phyloP scores from a whole-genome alignment of 53 echinoderm and acorn worm species.

The Arbacia lixula region DNA sequence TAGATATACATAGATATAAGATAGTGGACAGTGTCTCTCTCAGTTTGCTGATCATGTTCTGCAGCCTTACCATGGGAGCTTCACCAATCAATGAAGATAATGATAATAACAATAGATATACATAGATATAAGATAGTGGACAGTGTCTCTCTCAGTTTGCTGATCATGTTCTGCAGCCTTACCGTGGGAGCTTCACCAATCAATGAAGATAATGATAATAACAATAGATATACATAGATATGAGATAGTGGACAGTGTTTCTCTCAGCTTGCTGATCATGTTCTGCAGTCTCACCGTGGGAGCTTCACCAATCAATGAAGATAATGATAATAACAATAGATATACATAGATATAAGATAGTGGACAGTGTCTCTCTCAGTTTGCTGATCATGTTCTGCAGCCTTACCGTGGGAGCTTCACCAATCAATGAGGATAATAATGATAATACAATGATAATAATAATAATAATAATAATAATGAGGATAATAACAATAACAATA shows the following conservation, averaged over 20 bases:
- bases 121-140: too few species aligned
- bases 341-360: neutral
- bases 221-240: neutral
- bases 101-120: neutral
- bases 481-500: too few species aligned
- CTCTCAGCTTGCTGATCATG: conserved; percentile 73
- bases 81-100: neutral
- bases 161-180: conserved; percentile 79
- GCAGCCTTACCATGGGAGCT: conserved; percentile 80
- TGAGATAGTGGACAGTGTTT: too few species aligned
- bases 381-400: conserved; percentile 81
- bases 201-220: neutral
- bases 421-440: too few species aligned
- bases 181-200: conserved; percentile 72
- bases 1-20: neutral
- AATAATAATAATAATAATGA: too few species aligned
- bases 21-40: conserved; percentile 73
- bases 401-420: conserved; percentile 79
- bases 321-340: neutral
- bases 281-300: conserved; percentile 79
- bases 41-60: conserved; percentile 78
- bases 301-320: conserved; percentile 43
- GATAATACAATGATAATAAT: too few species aligned
- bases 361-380: conserved; percentile 72
- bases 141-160: conserved; percentile 72